Evolutionary conservation across 2,797 vertebrate genomes (phyloP), one percentile per base, ranked within the genome.

Genomic region (Gadopsis marmoratus): DNA sequence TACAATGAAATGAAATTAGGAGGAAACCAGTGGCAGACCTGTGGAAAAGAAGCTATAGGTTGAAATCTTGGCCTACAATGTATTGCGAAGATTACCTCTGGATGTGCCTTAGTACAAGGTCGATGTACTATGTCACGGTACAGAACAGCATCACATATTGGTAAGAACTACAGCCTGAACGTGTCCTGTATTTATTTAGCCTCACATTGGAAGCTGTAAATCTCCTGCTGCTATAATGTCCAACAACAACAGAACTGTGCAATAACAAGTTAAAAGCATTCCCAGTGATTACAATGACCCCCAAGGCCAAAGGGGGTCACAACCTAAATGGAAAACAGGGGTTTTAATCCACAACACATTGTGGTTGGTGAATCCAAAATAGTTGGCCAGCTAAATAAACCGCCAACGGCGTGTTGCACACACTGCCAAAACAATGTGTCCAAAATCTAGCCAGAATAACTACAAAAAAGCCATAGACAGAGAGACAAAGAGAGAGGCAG

Each of bases 1-100:
- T 66, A 84, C 89, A 93, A 86, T 88, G 86, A 85, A 82, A 73
- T 47, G 65, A 90, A 90, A 88, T 90, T 86, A 89, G 81, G 55
- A 82, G 47, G 69, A 81, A 70, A 82, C 78, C 74, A 62, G 50
- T 16, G 60, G 62, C 56, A 48, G 71, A 75, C 41, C 72, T 23
- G 41, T 55, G 77, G 71, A 11, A 48, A 33, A 60, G n/a, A 67
- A 71, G 64, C 73, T 70, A 54, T 79, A 64, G 72, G 79, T 37
- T 68, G 62, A 48, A 71, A 65, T 78, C 43, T 73, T 71, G 66
- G 59, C 60, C 76, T 58, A 53, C 61, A 61, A 47, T 75, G 43
- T 66, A 54, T 68, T 61, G 72, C 60, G 64, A 64, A 78, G 60
- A 83, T 82, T 78, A 59, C 61, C 61, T 50, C 45, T 56, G 55